Evolutionary conservation across 2,888 invertebrate genomes (phyloP), one percentile per base, ranked within the genome.

Genomic region (Hoplodrina blanda): DNA sequence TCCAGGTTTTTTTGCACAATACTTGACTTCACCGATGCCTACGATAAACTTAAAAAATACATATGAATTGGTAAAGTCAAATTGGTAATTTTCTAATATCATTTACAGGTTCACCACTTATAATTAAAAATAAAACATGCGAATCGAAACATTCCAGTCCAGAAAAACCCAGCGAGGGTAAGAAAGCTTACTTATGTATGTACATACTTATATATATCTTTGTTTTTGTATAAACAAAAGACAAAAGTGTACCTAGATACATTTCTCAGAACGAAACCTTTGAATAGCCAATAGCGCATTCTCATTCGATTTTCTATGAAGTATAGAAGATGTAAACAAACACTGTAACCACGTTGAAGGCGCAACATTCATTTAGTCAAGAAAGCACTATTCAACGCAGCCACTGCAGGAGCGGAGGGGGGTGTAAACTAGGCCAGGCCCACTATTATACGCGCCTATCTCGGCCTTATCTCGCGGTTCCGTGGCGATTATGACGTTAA

Each of bases 401-500:
- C 82, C 74, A 25, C 74, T 70, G 76, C 78, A 81, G 81, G 76
- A 78, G 81, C 70, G 56, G 73, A 69, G 77, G 80, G 80, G 84
- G 84, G 77, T 84, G 87, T 84, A 88, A 91, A 91, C 87, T 91
- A 88, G 91, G 92, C 84, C 91, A 89, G 83, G 77, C 75, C 71
- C 76, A 84, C 85, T 86, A 81, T 84, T 86, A 81, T 84, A 80
- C 75, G 75, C 85, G 83, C 85, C 80, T 80, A 81, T 90, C 91
- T 88, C 88, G 85, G 74, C 84, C 66, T 80, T 85, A 85, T 84
- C 84, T 87, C 66, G 70, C 81, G 77, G 85, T 85, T 74, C 86
- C 88, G 88, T 74, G 74, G 85, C 86, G 91, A 92, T 92, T 92
- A 91, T 88, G 85, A 80, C 82, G 85, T 86, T 87, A 84, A 91